A percentile compares a stretch with the other conserved stretches of the same genome.
These are phyloP conservation scores for Rhynchophorus ferrugineus DNA, from an alignment of 1,140 invertebrate species.

Conservation along the genomic window DNA sequence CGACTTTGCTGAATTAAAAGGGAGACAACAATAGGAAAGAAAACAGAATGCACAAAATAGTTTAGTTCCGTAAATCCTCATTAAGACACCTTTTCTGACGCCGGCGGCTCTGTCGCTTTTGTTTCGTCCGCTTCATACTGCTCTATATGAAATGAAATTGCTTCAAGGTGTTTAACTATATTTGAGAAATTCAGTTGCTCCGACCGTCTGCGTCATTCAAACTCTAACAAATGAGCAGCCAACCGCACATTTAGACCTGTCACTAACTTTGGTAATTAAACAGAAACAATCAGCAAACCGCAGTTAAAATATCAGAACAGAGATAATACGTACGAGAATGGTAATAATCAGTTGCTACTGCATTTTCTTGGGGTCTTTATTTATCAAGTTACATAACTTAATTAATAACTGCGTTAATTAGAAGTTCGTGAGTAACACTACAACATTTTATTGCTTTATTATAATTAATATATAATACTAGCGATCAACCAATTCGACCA, in stretches of 20 bases:
- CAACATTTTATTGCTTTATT: no score
- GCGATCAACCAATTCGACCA: no score
- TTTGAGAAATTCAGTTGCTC: neutral
- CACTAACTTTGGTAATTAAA: constrained; percentile 9
- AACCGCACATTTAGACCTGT: constrained; percentile 6
- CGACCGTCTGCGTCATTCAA: constrained; percentile 2
- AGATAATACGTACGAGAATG: neutral
- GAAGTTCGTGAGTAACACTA: no score
- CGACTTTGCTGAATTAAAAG: neutral
- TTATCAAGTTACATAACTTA: no score
- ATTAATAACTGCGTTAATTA: no score
- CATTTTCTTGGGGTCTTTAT: no score
- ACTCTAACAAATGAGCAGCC: constrained; percentile 3
- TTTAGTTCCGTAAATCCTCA: neutral
- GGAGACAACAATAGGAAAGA: neutral
- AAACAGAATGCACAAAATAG: neutral
- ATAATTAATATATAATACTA: no score
- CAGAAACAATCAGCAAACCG: constrained; percentile 1
- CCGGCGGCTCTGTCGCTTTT: neutral
- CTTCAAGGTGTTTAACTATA: neutral
- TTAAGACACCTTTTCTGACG: neutral
- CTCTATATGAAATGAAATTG: neutral
- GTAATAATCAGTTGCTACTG: no score
- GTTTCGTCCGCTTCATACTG: neutral
- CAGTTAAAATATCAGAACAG: neutral